Evolutionary conservation across 2,797 vertebrate genomes (phyloP).

Genomic region (Carcharodon carcharias): DNA sequence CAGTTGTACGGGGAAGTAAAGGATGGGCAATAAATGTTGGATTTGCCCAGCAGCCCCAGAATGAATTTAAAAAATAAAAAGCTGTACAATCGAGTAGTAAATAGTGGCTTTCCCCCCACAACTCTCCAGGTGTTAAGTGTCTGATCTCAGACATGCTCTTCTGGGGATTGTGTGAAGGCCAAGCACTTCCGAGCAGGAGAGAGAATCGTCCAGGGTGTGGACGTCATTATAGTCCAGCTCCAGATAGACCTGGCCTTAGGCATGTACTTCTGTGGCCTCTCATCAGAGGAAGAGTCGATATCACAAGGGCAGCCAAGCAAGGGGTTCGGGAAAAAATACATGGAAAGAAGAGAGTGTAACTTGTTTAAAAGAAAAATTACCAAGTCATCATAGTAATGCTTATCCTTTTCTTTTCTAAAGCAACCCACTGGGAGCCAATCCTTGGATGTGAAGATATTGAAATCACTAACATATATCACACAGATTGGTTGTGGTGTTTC

Average conservation of each 20-base stretch:
- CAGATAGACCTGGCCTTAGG: neutral
- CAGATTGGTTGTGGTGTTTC: constrained; percentile 21
- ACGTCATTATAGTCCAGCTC: neutral
- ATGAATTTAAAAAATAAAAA: neutral
- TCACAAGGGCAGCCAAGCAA: neutral
- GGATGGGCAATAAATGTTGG: neutral
- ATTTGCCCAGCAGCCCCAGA: neutral
- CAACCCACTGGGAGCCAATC: neutral
- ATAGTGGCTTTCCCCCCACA: neutral
- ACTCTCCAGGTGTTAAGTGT: neutral
- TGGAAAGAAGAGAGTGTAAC: neutral
- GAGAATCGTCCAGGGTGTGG: neutral
- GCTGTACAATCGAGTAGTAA: neutral
- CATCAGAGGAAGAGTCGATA: neutral
- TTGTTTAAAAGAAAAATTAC: neutral
- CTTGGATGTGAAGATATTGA: neutral
- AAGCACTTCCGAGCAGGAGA: neutral
- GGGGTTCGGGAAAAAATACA: neutral
- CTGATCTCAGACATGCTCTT: neutral
- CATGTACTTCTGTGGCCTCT: neutral
- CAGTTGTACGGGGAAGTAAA: neutral
- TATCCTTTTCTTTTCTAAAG: neutral
- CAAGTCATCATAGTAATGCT: neutral
- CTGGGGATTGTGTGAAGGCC: neutral
- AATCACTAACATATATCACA: neutral